Base-by-base conservation (phyloP, 2,113 vertebrate species). In the Cyanoramphus novaezelandiae region DNA sequence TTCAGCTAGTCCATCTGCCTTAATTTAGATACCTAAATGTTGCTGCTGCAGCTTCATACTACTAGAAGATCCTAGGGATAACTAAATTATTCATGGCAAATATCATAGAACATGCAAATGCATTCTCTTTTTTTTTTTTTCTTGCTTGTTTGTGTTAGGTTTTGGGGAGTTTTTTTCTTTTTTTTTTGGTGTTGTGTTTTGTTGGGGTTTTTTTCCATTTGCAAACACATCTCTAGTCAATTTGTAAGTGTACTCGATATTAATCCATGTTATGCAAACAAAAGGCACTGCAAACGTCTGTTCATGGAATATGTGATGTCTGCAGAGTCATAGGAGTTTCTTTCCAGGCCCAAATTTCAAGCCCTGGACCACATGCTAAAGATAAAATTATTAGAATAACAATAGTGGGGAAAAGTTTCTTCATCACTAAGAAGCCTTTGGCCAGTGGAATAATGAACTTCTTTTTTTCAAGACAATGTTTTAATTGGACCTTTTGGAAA, bases 271-370 rank as follows among this genome's bases (percentile, higher is more conserved):
- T 39, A 85, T 1, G 2, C 37, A 91, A 88, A 83, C 72, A 84
- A 82, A 91, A 46, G 35, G 37, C 53, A 77, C 49, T 44, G 43
- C 29, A 53, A 88, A 60, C 39, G 20, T 63, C 79, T 88, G 14
- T 62, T 82, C 21, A 41, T 49, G 27, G 28, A 86, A 83, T 71
- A 43, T 27, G 27, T 25, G 47, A 35, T 37, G 39, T 60, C 39
- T 78, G 47, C 9, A 60, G 55, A 78, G 43, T 68, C 71, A 55
- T 18, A 68, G 12, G 11, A 88, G 50, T 52, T 44, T 71, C 33
- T 47, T 92, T 96, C 72, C 72, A 83, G 46, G 18, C 41, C 41
- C 33, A 69, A 31, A 69, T 82, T 95, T 65, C 50, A 95, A 82
- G 79, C 24, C 74, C 62, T 28, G 28, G 8, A 71, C 33, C 17